Base-by-base conservation (phyloP, 1,140 invertebrate species). In the Magallana angulata region DNA sequence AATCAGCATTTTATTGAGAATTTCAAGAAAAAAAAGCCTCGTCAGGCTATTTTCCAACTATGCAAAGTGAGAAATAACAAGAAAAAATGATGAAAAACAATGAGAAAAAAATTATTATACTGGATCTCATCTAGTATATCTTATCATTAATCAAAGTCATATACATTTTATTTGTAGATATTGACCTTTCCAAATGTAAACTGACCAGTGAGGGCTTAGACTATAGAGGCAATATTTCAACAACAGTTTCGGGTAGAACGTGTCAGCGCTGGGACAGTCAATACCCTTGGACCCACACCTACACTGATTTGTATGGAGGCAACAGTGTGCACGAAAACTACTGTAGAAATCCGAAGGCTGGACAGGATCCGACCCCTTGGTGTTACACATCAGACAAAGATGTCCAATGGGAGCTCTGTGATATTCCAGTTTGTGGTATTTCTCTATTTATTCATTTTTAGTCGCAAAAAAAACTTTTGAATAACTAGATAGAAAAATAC, bases 341-440 rank as follows among this genome's bases (percentile, higher is more conserved):
- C 36, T 89, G 88, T 84, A 68, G 88, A 57, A 84, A 76, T 1
- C 68, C 68, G 4, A 30, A 6, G 8, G 18, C 68, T 76, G 30
- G 68, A 11, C 11, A 30, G 9, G 7, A 0, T 14, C 2, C 9
- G 12, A 56, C 0, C 6, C 98, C 98, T 0, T 99, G 98, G 98
- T 99, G 98, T 95, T 99, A 98, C 92, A 98, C 98, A 1, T 97
- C 96, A 89, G 96, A 98, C 94, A 96, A 96, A 68, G 95, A 95
- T 83, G 96, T 97, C 82, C 96, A 98, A 90, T 98, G 98, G 98
- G 97, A 99, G 93, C 96, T 97, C 93, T 99, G 98, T 95, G 96
- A 98, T 93, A 71, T 87, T 64, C 80, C 57, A 48, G 16, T n/a
- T n/a, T 87, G 86, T 76, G 86, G 86, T 84, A 84, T 82, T 48